Evolutionary conservation across 2,113 vertebrate genomes (phyloP), one percentile per base, ranked within the genome.

Genomic region (Oncorhynchus mykiss): DNA sequence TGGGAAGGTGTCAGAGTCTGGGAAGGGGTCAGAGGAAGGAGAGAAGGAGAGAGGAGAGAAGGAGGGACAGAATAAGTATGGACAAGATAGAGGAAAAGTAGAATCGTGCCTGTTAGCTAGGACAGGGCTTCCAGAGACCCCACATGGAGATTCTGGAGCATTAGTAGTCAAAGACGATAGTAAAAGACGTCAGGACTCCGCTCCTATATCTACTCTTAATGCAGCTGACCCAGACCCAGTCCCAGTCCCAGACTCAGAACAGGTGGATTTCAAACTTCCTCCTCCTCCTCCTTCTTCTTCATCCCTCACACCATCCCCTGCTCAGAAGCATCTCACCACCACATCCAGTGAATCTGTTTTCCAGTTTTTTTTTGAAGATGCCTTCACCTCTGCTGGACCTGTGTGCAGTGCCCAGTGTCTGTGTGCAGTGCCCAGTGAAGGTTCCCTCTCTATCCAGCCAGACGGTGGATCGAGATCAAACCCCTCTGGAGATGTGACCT

Each of bases 231-330:
- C 57, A 80, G 34, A 64, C 3, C 48, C 57, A 80, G 34, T 2
- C n/a, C 59, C 59, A 80, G 29, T 3, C 8, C 59, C 59, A 62
- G n/a, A 62, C n/a, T 62, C n/a, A 75, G 77, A 85, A 73, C 83
- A 78, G 24, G 67, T 81, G 73, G 78, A 5, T 74, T 78, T 51
- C 31, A 79, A 71, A 12, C 16, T 51, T n/a, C 9, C 29, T 18
- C 51, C 29, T 54, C 0, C 48, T 49, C 29, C 31, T 34, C 3
- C 14, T 18, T 16, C 51, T 18, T 14, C 72, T 18, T 81, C 83
- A 34, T 18, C 14, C 39, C 51, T 54, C 13, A 18, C 51, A 54
- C 16, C 51, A 18, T 18, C 39, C 2, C 39, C 39, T 45, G 9
- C 13, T 54, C 51, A 54, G 51, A 54, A 54, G 51, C 14, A 54